Conservation (phyloP, 2,113 vertebrate genomes). For the Notechis scutatus region DNA sequence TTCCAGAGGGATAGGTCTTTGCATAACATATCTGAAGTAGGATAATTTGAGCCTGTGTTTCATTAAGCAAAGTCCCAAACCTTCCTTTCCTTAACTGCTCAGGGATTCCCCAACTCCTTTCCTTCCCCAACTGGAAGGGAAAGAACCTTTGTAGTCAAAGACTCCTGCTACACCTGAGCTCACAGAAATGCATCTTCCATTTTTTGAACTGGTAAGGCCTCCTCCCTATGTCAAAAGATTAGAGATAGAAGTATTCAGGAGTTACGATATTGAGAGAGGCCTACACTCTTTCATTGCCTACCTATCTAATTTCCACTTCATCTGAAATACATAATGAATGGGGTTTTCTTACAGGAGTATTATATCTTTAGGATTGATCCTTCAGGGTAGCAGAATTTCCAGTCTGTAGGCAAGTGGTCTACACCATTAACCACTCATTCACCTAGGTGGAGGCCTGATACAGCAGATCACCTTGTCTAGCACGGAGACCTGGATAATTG, state of each 20-base stretch:
- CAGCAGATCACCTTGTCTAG: background rate
- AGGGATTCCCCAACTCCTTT: background rate
- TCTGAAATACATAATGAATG: background rate
- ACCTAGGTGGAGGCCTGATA: background rate
- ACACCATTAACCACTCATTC: background rate
- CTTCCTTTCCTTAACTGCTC: background rate
- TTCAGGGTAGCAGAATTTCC: background rate
- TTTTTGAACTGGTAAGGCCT: background rate
- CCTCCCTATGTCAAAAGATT: background rate
- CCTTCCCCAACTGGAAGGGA: background rate
- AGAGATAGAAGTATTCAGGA: background rate
- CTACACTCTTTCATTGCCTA: background rate
- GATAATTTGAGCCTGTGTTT: background rate
- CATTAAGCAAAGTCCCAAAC: background rate
- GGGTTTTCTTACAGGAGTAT: background rate
- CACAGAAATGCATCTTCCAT: background rate
- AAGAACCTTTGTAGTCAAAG: background rate
- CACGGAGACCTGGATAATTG: background rate
- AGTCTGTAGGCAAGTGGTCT: background rate
- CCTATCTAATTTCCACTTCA: background rate
- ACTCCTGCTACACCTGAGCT: background rate
- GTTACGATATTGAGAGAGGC: background rate
- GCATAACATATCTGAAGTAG: background rate
- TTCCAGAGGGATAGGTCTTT: background rate
- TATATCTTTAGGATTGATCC: background rate